These are phyloP conservation scores for Campaea margaritaria DNA, from an alignment of 2,888 invertebrate genomes.

Conservation along the genomic window DNA sequence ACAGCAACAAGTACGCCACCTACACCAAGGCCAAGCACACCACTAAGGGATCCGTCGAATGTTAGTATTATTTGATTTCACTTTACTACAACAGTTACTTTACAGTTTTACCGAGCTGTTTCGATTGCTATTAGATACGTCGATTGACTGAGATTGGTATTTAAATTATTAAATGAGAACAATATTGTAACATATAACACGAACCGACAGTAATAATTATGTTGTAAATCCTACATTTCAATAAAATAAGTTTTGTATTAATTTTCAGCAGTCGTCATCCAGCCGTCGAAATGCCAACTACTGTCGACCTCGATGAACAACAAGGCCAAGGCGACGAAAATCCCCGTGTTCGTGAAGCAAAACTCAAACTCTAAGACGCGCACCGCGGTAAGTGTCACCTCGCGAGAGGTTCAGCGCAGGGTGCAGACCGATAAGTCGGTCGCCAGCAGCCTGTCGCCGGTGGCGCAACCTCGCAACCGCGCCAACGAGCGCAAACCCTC, in stretches of 20 bases:
- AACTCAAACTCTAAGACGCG: slow-evolving; percentile 36
- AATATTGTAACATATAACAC: too few species aligned
- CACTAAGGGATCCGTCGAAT: slow-evolving; percentile 57
- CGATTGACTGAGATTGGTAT: too few species aligned
- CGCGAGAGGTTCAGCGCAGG: background rate
- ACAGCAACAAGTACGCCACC: slow-evolving; percentile 71
- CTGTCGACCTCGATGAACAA: slow-evolving; percentile 16
- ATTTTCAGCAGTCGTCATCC: slow-evolving; percentile 17
- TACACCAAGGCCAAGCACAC: slow-evolving; percentile 69
- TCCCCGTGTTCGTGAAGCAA: slow-evolving; percentile 64
- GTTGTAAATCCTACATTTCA: too few species aligned
- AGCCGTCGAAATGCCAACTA: background rate
- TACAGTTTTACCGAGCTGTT: too few species aligned
- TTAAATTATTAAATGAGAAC: too few species aligned
- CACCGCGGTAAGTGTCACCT: slow-evolving; percentile 18
- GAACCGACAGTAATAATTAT: too few species aligned
- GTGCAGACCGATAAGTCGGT: slow-evolving; percentile 15
- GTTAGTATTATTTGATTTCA: slow-evolving; percentile 56
- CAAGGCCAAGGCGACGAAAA: slow-evolving; percentile 62
- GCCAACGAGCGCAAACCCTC: slow-evolving; percentile 52
- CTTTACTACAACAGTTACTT: background rate
- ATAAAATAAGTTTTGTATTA: too few species aligned
- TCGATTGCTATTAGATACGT: too few species aligned
- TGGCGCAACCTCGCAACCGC: slow-evolving; percentile 30
- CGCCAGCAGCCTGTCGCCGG: slow-evolving; percentile 18